A percentile compares a stretch with the other conserved stretches of the same genome.
Conservation (phyloP, 1,140 invertebrate species). For the Diachasmimorpha longicaudata region DNA sequence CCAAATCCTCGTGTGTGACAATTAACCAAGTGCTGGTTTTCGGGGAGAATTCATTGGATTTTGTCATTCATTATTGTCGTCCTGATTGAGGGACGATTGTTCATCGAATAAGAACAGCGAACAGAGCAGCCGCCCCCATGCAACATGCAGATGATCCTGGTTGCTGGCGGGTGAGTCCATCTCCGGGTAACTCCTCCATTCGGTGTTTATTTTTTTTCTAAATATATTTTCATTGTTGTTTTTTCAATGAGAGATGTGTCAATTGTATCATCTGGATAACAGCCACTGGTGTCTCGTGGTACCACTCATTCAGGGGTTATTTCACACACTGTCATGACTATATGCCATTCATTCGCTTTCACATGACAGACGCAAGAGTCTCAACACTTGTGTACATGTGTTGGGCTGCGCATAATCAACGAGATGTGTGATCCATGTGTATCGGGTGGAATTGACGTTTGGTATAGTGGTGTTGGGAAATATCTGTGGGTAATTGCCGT, state of each 20-base stretch:
- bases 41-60: background rate
- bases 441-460: background rate
- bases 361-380: background rate
- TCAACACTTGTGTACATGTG: background rate
- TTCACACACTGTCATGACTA: background rate
- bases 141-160: conserved; percentile 63
- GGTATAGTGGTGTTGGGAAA: background rate
- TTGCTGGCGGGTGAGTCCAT: conserved; percentile 63
- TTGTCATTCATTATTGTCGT: background rate
- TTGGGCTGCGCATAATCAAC: background rate
- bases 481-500: background rate
- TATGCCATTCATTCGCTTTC: background rate
- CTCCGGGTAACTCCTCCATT: conserved; percentile 15
- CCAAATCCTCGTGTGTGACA: background rate
- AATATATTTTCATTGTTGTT: background rate
- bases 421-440: background rate
- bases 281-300: background rate
- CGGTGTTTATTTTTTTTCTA: background rate
- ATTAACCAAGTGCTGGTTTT: background rate
- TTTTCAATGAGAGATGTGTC: too few species aligned
- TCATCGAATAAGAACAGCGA: conserved; percentile 31
- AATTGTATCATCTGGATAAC: background rate
- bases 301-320: background rate
- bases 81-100: background rate
- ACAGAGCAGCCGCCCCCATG: conserved; percentile 61